Percentiles rank a stretch among this genome's conserved stretches.
Conservation (phyloP, 2,888 invertebrate species). For the Tenthredo scrophulariae region DNA sequence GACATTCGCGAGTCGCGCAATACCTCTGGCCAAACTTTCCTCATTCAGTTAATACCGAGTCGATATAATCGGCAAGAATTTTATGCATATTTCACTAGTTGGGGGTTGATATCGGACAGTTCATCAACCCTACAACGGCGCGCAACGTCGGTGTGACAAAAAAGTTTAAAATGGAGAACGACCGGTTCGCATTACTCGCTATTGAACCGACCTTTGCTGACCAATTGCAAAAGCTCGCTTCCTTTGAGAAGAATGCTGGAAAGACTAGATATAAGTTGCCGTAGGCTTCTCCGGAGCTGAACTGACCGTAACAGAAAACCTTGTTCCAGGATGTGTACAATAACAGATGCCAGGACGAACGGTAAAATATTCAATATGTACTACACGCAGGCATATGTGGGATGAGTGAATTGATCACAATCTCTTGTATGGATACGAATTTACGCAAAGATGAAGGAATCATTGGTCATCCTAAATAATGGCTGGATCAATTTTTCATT, state of each 20-base stretch:
- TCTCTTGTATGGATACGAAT: neutral
- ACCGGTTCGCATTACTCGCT: constrained; percentile 42
- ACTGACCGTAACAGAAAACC: constrained; percentile 11
- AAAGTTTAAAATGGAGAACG: constrained; percentile 32
- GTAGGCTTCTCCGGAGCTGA: neutral
- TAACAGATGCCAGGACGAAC: neutral
- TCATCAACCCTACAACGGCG: neutral
- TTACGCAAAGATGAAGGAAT: neutral
- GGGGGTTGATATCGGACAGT: neutral
- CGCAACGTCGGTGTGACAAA: neutral
- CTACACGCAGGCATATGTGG: neutral
- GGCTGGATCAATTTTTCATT: no score
- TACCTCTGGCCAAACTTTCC: neutral
- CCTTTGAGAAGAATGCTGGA: neutral
- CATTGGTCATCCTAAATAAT: no score
- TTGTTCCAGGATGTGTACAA: neutral
- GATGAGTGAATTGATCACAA: neutral
- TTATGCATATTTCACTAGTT: neutral
- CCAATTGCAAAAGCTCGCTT: constrained; percentile 18
- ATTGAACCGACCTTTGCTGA: constrained; percentile 36
- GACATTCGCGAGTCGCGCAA: neutral
- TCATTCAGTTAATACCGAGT: neutral
- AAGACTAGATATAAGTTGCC: neutral
- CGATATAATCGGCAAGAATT: neutral
- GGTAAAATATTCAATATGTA: neutral